These are phyloP conservation scores for Protosalanx chinensis DNA, from an alignment of 2,797 vertebrate genomes.

Conservation along the genomic window DNA sequence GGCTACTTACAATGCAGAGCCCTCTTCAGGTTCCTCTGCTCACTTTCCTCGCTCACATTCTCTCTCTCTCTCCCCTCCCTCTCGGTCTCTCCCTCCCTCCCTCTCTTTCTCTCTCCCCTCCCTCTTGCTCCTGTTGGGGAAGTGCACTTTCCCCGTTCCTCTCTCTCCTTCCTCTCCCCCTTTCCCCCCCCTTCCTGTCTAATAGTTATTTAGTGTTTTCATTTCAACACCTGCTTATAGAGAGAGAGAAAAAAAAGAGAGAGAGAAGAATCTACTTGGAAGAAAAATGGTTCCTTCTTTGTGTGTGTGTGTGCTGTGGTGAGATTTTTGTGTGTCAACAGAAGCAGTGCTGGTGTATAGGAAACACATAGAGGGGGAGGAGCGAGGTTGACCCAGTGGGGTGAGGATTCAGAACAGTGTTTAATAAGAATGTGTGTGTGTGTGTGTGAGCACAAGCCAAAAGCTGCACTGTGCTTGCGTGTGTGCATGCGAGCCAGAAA, in stretches of 20 bases:
- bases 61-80: constrained; percentile 43
- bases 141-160: constrained; percentile 58
- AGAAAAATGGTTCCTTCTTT: constrained; percentile 40
- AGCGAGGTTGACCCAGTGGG: neutral
- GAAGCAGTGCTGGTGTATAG: constrained; percentile 50
- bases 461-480: neutral
- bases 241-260: constrained; percentile 16
- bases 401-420: constrained; percentile 37
- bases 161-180: constrained; percentile 54
- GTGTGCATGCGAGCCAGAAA: constrained; percentile 16
- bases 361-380: constrained; percentile 34
- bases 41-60: neutral
- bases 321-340: constrained; percentile 51
- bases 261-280: constrained; percentile 31
- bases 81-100: constrained; percentile 55
- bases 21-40: constrained; percentile 51
- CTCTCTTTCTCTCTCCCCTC: constrained; percentile 50
- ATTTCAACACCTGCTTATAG: constrained; percentile 71
- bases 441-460: neutral
- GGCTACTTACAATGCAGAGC: constrained; percentile 70
- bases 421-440: neutral
- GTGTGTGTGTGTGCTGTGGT: constrained; percentile 7
- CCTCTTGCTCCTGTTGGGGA: constrained; percentile 60
- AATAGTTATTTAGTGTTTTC: constrained; percentile 74
- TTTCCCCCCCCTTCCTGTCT: constrained; percentile 54